Percentiles rank a stretch among this genome's conserved stretches.
Evolutionary conservation across 2,797 vertebrate genomes (phyloP).

Genomic region (Chanos chanos): DNA sequence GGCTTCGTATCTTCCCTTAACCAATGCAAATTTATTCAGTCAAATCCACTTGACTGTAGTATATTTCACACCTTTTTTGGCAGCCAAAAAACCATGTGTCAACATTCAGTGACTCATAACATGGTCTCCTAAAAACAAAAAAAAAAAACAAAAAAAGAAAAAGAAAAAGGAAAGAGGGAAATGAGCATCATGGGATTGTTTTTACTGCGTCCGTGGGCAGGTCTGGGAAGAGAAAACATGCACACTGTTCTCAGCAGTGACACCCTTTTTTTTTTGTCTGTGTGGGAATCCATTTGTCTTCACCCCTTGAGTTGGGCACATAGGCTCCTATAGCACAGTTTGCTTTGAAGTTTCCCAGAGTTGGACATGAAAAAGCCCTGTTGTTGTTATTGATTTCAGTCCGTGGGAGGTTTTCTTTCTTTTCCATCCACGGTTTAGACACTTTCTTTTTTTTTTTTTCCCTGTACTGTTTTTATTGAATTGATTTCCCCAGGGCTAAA

Average conservation of each 20-base stretch:
- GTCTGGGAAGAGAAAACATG: slow-evolving; percentile 51
- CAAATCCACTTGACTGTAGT: slow-evolving; percentile 23
- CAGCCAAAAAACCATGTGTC: slow-evolving; percentile 21
- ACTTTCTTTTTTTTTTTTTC: too few relatives aligned
- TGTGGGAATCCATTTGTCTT: slow-evolving; percentile 33
- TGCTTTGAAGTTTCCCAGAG: slow-evolving; percentile 45
- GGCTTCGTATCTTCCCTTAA: slow-evolving; percentile 2
- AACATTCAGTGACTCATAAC: slow-evolving; percentile 3
- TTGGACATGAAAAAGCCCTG: slow-evolving; percentile 34
- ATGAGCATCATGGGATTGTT: slow-evolving; percentile 3
- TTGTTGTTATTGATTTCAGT: slow-evolving; percentile 48
- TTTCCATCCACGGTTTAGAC: slow-evolving; percentile 16
- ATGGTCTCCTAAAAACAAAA: slow-evolving; percentile 18
- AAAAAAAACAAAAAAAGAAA: slow-evolving; percentile 27
- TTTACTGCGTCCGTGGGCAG: slow-evolving; percentile 4
- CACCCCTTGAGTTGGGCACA: slow-evolving; percentile 17
- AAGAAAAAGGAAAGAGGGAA: background rate
- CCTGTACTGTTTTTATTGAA: slow-evolving; percentile 3
- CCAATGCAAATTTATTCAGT: slow-evolving; percentile 34
- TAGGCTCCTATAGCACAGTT: slow-evolving; percentile 10
- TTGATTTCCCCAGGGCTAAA: slow-evolving; percentile 6
- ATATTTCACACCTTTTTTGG: slow-evolving; percentile 20
- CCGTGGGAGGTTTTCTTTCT: slow-evolving; percentile 45
- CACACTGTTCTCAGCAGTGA: slow-evolving; percentile 45
- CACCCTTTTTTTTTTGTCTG: slow-evolving; percentile 5